These are phyloP conservation scores for Lobophora halterata DNA, from an alignment of 2,888 invertebrate genomes.

Conservation along the genomic window DNA sequence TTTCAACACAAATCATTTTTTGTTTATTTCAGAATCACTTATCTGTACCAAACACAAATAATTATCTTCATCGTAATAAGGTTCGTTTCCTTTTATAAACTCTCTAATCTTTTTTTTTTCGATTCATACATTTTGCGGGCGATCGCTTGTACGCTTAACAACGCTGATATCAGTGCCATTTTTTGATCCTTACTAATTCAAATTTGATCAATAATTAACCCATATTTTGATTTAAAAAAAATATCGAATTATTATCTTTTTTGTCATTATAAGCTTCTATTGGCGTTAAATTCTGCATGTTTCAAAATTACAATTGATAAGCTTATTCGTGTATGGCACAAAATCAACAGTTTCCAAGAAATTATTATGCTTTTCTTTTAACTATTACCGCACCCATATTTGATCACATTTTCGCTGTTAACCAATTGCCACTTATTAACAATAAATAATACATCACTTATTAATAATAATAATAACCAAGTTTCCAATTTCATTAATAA, in stretches of 20 bases:
- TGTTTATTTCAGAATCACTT: slow-evolving; percentile 93
- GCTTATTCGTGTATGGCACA: slow-evolving; percentile 25
- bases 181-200: slow-evolving; percentile 10
- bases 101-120: slow-evolving; percentile 61
- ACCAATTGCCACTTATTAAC: neutral
- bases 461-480: no score
- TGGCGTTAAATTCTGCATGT: slow-evolving; percentile 38
- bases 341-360: slow-evolving; percentile 16
- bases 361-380: slow-evolving; percentile 10
- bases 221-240: slow-evolving; percentile 19
- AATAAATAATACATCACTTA: slow-evolving; percentile 1
- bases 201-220: slow-evolving; percentile 5
- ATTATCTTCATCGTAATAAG: slow-evolving; percentile 90
- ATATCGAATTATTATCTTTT: slow-evolving; percentile 12
- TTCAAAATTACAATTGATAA: slow-evolving; percentile 25
- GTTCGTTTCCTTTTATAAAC: slow-evolving; percentile 82
- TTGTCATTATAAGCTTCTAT: slow-evolving; percentile 39
- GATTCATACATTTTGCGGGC: slow-evolving; percentile 49
- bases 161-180: slow-evolving; percentile 34
- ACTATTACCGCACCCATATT: slow-evolving; percentile 11
- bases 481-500: no score
- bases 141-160: slow-evolving; percentile 60
- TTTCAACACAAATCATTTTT: slow-evolving; percentile 77
- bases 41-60: slow-evolving; percentile 92
- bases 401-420: slow-evolving; percentile 4